Evolutionary conservation across 92 coral and sea anemone genomes (phyloP).

Genomic region (Isaurus tuberculatus): DNA sequence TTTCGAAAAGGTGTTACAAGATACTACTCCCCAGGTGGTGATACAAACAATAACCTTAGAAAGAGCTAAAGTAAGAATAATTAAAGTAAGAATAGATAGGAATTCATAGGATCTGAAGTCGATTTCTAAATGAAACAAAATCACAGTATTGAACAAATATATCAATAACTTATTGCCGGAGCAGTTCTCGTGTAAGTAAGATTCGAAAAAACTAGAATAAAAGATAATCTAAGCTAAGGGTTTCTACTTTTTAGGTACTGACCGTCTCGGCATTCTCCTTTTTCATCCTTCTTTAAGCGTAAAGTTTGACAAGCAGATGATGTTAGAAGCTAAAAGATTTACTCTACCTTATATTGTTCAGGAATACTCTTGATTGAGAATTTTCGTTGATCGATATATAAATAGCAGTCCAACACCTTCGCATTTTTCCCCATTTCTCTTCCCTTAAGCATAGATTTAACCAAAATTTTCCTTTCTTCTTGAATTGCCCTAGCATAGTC

Average conservation of each 20-base stretch:
- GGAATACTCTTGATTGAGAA: not conserved
- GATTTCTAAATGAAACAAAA: not conserved
- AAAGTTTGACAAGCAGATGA: not conserved
- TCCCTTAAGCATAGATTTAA: not conserved
- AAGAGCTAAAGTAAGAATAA: not conserved
- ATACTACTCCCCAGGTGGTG: constrained; percentile 1
- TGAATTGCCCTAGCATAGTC: constrained; percentile 26
- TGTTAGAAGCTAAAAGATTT: not conserved
- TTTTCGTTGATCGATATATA: not conserved
- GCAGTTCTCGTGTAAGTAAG: not conserved
- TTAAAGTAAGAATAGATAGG: not conserved
- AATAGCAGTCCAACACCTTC: not conserved
- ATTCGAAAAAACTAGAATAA: not conserved
- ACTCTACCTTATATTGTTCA: not conserved
- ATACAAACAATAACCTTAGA: constrained; percentile 14
- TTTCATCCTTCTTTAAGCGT: not conserved
- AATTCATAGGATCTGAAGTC: not conserved
- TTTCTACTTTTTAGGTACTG: not conserved
- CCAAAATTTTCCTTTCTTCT: constrained; percentile 19
- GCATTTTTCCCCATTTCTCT: not conserved
- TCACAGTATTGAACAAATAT: not conserved
- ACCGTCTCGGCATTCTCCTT: not conserved
- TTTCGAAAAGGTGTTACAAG: not conserved
- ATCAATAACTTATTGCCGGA: not conserved
- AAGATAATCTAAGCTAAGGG: not conserved